Base-by-base conservation (phyloP, 2,888 invertebrate species). In the Drosophila testacea region DNA sequence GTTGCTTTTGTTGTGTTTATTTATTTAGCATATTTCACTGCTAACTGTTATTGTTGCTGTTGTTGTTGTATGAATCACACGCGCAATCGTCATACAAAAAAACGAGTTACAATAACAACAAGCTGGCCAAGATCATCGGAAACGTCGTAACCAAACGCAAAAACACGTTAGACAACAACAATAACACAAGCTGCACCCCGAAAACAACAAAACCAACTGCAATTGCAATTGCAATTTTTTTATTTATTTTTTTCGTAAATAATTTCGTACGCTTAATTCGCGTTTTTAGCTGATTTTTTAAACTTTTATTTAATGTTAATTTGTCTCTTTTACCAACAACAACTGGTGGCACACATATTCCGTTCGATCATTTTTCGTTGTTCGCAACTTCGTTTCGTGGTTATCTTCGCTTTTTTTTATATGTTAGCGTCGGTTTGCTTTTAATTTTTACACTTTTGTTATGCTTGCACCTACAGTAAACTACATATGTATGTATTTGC, bases 41-140 rank as follows among this genome's bases (percentile, higher is more conserved):
- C 55, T 59, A 62, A 68, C 62, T 64, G 57, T 80, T 68, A 46
- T 66, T 64, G 55, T 69, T 71, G 61, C 62, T 77, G 69, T 64
- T 75, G 54, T 57, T 84, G 56, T 52, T 71, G 77, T 65, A 82
- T 82, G 87, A 83, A 79, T 82, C 83, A 83, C 82, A 80, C 73
- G 73, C 82, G 81, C 73, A 67, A 62, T 73, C 75, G 69, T 71
- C 65, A 68, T 57, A 63, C 60, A 75, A 85, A 83, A 22, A 22
- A 22, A 22, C 83, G 66, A 83, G 83, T 83, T 83, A 83, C 83
- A 83, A 76, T 59, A 72, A 65, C 52, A 73, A 68, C 64, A 60
- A 39, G 63, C 79, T 46, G 77, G 82, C 83, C 83, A 87, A 83
- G 88, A 87, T 85, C 82, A 82, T 64, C 79, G 79, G 63, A 79